phyloP scores from a whole-genome alignment of 2,113 vertebrate species.

The Phylloscopus trochilus region DNA sequence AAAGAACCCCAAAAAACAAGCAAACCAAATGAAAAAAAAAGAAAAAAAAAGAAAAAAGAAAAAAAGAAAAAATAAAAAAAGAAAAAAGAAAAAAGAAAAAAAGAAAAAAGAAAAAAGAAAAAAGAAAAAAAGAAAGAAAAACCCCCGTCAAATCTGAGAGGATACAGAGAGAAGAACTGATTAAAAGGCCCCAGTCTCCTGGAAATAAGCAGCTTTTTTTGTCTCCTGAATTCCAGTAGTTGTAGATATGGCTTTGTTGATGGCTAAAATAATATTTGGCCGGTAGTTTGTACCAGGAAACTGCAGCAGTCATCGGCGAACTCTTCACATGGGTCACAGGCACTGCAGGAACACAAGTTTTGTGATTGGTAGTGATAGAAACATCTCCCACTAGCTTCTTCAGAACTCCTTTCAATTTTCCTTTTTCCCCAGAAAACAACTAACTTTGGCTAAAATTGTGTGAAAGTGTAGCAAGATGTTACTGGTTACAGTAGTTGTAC shows the following conservation, averaged over 20 bases:
- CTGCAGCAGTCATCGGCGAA: background rate
- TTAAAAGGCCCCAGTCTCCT: background rate
- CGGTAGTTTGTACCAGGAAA: background rate
- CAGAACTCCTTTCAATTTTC: background rate
- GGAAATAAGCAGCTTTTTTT: background rate
- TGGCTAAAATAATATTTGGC: background rate
- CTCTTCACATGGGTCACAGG: background rate
- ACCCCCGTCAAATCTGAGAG: background rate
- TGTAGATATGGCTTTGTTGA: background rate
- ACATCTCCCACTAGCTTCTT: background rate
- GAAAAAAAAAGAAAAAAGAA: fast-evolving
- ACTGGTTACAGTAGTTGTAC: background rate
- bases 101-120: too few species aligned
- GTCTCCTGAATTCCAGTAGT: background rate
- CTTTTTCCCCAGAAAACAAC: background rate
- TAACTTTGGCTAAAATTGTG: background rate
- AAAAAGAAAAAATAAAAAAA: too few species aligned
- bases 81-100: too few species aligned
- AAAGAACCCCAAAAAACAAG: background rate
- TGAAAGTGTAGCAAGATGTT: background rate
- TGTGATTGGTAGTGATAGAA: background rate
- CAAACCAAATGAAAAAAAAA: background rate
- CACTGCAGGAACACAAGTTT: background rate
- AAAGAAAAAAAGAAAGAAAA: too few species aligned
- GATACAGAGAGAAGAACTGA: background rate